Evolutionary conservation across 2,113 vertebrate genomes (phyloP), one percentile per base, ranked within the genome.

Genomic region (Oriolus oriolus): DNA sequence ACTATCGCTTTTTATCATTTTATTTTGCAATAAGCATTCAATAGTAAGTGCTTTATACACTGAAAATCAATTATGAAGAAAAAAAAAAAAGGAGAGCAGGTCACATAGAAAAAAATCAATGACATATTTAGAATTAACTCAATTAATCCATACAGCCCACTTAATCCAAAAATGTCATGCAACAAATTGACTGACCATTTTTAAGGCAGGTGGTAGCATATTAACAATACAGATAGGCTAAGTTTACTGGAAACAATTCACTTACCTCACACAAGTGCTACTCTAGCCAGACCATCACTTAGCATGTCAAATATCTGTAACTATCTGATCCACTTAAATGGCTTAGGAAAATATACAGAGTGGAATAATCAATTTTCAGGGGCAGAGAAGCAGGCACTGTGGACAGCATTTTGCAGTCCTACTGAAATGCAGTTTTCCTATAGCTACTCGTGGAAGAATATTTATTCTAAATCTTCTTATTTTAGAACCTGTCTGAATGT

Each of bases 191-290:
- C 79, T 73, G 89, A 56, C 41, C 57, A 37, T 91, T 95, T 94
- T 88, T 89, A 90, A 95, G 80, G 73, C 24, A 79, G 35, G 50
- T 90, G 87, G 86, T 39, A 82, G 70, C 37, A 60, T 79, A 89
- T 91, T 93, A 94, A 90, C 86, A 41, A 76, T 89, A 82, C 35
- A 57, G 78, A 96, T 89, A 47, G 68, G 81, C 47, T 71, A 93
- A 80, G 84, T 93, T 97, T 97, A 97, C 97, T 91, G 96, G 97
- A 97, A 97, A 95, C 94, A 93, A 96, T 97, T 96, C 86, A 91
- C 93, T 97, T 97, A 96, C 61, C 45, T 91, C 89, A 87, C 45
- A 56, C 49, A 84, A 94, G 54, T 53, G 42, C 64, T 85, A 33
- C 21, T 84, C 61, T 56, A 91, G 87, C 93, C 71, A 95, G 86